A percentile compares a stretch with the other conserved stretches of the same genome.
Conservation (phyloP, 2,113 vertebrate species). For the Eidolon helvum region DNA sequence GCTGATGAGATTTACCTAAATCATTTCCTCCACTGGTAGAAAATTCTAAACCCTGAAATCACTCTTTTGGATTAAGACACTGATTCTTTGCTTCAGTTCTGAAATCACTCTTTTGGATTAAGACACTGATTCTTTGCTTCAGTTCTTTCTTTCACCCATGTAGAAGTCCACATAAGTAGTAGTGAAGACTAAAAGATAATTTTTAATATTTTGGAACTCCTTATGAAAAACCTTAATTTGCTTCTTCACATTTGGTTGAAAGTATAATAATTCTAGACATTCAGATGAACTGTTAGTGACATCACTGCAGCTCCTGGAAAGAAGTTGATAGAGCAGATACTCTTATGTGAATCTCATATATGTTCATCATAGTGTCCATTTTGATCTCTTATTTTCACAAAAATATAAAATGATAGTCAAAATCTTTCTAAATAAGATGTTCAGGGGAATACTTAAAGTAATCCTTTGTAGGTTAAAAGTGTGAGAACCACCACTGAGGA, state of each 20-base stretch:
- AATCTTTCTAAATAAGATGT: background rate
- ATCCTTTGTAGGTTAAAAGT: background rate
- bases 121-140: background rate
- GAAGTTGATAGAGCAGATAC: background rate
- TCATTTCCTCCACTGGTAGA: background rate
- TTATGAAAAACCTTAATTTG: conserved; percentile 10
- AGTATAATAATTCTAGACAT: background rate
- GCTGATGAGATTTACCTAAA: background rate
- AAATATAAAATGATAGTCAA: background rate
- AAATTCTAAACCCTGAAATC: background rate
- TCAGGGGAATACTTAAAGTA: background rate
- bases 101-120: conserved; percentile 27
- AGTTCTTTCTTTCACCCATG: background rate
- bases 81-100: background rate
- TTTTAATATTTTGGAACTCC: background rate
- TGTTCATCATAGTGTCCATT: background rate
- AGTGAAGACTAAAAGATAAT: background rate
- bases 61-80: conserved; percentile 16
- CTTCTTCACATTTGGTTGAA: conserved; percentile 27
- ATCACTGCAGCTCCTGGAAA: background rate
- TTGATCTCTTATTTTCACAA: background rate
- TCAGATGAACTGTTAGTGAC: background rate
- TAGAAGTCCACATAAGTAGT: background rate
- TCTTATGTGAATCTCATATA: background rate
- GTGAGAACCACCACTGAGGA: background rate